phyloP scores from a whole-genome alignment of 2,888 invertebrate species.

The Pyrrhia umbra region DNA sequence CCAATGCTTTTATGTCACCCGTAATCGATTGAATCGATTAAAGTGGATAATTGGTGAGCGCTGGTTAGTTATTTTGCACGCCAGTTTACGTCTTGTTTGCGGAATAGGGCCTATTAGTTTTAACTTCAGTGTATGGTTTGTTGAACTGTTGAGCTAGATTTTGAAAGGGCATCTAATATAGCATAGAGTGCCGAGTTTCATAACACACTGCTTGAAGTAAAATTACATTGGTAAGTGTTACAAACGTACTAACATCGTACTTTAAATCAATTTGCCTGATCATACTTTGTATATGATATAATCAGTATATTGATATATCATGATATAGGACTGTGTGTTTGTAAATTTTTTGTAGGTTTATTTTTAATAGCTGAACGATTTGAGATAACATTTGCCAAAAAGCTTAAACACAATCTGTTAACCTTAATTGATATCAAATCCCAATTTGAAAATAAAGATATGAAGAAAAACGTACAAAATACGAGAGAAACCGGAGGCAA shows the following conservation, averaged over 20 bases:
- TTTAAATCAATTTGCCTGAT: background rate
- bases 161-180: slow-evolving; percentile 36
- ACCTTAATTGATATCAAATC: no score
- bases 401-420: no score
- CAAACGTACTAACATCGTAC: background rate
- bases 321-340: background rate
- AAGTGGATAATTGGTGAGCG: slow-evolving; percentile 55
- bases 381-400: no score
- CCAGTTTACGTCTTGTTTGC: slow-evolving; percentile 52
- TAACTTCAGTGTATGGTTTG: slow-evolving; percentile 50
- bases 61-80: slow-evolving; percentile 55
- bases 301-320: background rate
- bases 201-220: slow-evolving; percentile 10
- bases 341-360: no score
- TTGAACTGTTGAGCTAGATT: slow-evolving; percentile 53
- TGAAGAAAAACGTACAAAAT: background rate
- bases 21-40: slow-evolving; percentile 57
- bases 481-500: slow-evolving; percentile 10
- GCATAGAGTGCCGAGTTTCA: slow-evolving; percentile 18
- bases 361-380: no score
- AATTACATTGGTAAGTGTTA: background rate
- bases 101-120: slow-evolving; percentile 59
- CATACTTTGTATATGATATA: background rate
- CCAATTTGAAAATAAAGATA: no score
- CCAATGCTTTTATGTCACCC: slow-evolving; percentile 53